Evolutionary conservation across 2,888 invertebrate species (phyloP).

Genomic region (Atrina japonica): DNA sequence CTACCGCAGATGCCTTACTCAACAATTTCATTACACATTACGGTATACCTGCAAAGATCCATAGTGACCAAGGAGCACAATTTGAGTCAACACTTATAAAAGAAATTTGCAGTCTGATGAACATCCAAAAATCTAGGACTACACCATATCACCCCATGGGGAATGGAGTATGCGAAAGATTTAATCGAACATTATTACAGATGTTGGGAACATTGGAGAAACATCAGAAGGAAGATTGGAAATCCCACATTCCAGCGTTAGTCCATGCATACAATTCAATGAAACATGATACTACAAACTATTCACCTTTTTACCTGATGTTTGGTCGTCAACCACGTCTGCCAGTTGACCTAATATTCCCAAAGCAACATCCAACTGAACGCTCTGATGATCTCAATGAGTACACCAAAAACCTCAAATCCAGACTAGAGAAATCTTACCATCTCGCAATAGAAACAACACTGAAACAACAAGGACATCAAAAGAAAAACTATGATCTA

Average conservation of each 20-base stretch:
- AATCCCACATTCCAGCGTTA: constrained; percentile 15
- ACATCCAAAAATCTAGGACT: constrained; percentile 35
- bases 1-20: constrained; percentile 28
- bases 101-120: constrained; percentile 28
- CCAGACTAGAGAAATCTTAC: constrained; percentile 5
- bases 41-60: constrained; percentile 38
- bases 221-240: constrained; percentile 44
- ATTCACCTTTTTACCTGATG: constrained; percentile 38
- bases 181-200: constrained; percentile 29
- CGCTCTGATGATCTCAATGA: background rate
- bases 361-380: no score
- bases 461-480: background rate
- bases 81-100: constrained; percentile 23
- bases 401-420: background rate
- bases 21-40: constrained; percentile 27
- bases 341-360: constrained; percentile 37
- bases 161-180: no score
- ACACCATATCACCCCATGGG: no score
- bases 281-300: constrained; percentile 32
- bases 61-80: no score
- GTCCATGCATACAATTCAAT: constrained; percentile 36
- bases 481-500: no score
- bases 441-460: background rate
- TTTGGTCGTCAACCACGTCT: constrained; percentile 37
- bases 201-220: constrained; percentile 38